Percentiles rank a stretch among this genome's conserved stretches.
Evolutionary conservation across 2,113 vertebrate genomes (phyloP).

Genomic region (Engystomops pustulosus): DNA sequence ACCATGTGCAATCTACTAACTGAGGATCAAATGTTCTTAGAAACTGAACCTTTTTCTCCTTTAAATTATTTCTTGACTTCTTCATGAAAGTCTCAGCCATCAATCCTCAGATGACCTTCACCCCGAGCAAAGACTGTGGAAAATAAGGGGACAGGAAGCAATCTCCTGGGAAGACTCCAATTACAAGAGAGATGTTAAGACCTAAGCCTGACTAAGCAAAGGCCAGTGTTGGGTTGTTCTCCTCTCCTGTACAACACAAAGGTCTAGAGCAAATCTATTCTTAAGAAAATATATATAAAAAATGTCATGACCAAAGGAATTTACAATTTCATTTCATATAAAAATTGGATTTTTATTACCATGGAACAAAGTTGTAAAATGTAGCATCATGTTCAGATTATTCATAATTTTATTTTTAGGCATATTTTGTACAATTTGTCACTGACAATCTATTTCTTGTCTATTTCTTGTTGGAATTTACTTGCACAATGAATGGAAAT

Average conservation of each 20-base stretch:
- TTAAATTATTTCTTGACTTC: slow-evolving; percentile 11
- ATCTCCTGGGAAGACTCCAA: slow-evolving; percentile 32
- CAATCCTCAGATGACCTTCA: slow-evolving; percentile 31
- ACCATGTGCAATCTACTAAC: neutral
- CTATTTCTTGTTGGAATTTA: too few species aligned
- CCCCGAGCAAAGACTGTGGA: neutral
- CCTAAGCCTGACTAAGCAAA: neutral
- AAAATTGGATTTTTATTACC: too few species aligned
- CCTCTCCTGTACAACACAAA: neutral
- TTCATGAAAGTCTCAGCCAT: neutral
- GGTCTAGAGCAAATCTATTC: too few species aligned
- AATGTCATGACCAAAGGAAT: too few species aligned
- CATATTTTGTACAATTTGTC: too few species aligned
- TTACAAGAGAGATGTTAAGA: slow-evolving; percentile 31
- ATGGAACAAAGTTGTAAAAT: too few species aligned
- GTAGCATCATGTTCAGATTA: too few species aligned
- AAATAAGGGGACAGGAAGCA: slow-evolving; percentile 23
- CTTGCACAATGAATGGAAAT: too few species aligned
- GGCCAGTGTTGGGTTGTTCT: neutral
- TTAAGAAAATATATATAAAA: too few species aligned
- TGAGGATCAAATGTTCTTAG: neutral
- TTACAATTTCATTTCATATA: too few species aligned
- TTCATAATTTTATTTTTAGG: too few species aligned
- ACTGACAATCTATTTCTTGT: too few species aligned
- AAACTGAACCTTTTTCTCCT: neutral